These are phyloP conservation scores for Agrochola lychnidis DNA, from an alignment of 2,888 invertebrate genomes.

Conservation along the genomic window DNA sequence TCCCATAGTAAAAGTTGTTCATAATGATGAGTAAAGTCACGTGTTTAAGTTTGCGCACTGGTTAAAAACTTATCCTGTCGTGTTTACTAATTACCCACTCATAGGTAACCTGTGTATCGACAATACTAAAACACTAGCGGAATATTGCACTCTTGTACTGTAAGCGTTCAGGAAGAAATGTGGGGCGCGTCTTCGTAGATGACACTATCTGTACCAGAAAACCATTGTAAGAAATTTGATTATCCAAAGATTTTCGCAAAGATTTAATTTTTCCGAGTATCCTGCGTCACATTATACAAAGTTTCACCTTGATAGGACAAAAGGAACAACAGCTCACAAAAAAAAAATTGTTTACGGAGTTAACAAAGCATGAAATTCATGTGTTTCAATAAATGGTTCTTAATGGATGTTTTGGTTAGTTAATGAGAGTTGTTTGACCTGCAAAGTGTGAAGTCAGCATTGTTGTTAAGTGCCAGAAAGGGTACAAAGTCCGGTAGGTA, in stretches of 20 bases:
- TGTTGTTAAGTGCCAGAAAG: background rate
- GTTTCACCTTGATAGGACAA: background rate
- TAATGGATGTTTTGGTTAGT: background rate
- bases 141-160: too few species aligned
- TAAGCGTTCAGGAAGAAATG: too few species aligned
- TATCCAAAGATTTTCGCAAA: background rate
- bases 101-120: too few species aligned
- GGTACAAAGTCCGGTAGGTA: background rate
- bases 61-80: too few species aligned
- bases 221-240: background rate
- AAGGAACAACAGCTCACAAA: background rate
- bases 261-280: background rate
- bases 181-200: too few species aligned
- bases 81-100: too few species aligned
- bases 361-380: slow-evolving; percentile 7
- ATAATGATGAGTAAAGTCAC: too few species aligned
- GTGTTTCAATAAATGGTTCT: background rate
- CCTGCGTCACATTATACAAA: too few species aligned
- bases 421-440: slow-evolving; percentile 2
- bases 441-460: background rate
- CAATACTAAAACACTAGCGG: too few species aligned
- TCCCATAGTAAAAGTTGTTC: too few species aligned
- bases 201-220: too few species aligned
- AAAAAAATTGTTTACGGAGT: background rate
- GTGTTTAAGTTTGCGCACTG: too few species aligned